A percentile compares a stretch with the other conserved stretches of the same genome.
phyloP scores from a whole-genome alignment of 2,113 vertebrate genomes.

The Salvator merianae region DNA sequence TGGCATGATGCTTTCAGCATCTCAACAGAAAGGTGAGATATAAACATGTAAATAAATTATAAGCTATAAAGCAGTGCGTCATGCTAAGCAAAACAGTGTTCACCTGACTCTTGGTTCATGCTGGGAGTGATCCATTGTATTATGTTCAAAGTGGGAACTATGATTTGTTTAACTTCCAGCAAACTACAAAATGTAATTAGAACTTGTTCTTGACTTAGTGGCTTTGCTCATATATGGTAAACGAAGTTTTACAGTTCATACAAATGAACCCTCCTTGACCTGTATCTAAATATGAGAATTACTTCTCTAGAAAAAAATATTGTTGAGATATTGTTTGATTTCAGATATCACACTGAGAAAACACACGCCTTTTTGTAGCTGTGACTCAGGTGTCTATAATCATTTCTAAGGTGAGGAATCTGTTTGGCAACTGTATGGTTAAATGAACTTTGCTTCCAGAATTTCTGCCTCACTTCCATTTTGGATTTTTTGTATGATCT shows the following conservation, averaged over 20 bases:
- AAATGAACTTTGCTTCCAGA: constrained; percentile 2
- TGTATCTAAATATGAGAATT: neutral
- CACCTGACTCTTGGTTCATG: no score
- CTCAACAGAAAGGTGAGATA: no score
- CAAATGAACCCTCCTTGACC: neutral
- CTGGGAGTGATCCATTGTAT: neutral
- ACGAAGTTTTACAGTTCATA: neutral
- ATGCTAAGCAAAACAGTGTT: no score
- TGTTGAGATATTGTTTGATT: neutral
- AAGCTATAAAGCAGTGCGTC: no score
- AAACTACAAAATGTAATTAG: no score
- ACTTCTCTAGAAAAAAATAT: neutral
- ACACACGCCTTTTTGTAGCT: neutral
- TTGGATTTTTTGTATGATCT: neutral
- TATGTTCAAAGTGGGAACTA: neutral
- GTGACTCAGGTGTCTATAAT: neutral
- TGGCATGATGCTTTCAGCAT: no score
- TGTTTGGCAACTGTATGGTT: neutral
- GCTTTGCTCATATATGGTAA: no score
- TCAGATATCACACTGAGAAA: neutral
- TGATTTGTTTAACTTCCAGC: neutral
- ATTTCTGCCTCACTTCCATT: neutral
- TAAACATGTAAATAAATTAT: no score
- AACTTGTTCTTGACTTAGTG: no score
- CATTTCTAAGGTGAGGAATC: neutral